Conservation (phyloP, 2,797 vertebrate genomes). For the Fistularia commersonii region DNA sequence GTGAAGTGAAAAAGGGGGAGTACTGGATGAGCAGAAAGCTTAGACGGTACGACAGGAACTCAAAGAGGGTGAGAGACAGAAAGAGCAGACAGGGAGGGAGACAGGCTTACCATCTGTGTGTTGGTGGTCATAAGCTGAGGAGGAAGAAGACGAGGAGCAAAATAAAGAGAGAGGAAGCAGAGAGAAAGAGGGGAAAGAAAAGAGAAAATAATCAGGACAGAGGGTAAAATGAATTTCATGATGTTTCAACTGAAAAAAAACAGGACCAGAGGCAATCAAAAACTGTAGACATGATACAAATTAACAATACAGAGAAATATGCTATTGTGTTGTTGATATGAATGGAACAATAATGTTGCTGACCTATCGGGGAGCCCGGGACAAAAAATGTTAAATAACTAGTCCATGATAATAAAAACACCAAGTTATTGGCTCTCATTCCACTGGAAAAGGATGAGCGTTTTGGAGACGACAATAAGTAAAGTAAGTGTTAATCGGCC, state of each 20-base stretch:
- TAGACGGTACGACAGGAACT: conserved; percentile 57
- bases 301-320: conserved; percentile 77
- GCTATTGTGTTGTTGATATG: conserved; percentile 71
- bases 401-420: not conserved
- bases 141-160: conserved; percentile 17
- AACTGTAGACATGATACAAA: conserved; percentile 79
- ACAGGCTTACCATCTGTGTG: conserved; percentile 93
- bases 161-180: conserved; percentile 25
- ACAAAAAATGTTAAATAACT: conserved; percentile 13
- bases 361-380: conserved; percentile 28
- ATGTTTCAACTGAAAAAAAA: conserved; percentile 76
- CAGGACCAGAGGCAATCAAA: conserved; percentile 66
- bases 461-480: conserved; percentile 2
- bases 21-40: conserved; percentile 63
- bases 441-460: conserved; percentile 57
- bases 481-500: not conserved
- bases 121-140: conserved; percentile 95
- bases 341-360: conserved; percentile 67
- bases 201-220: conserved; percentile 74
- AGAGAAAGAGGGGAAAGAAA: conserved; percentile 40
- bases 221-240: conserved; percentile 72
- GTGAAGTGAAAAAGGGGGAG: conserved; percentile 45
- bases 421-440: conserved; percentile 27
- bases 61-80: conserved; percentile 65
- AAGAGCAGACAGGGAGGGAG: conserved; percentile 78